A percentile compares a stretch with the other conserved stretches of the same genome.
Evolutionary conservation across 2,888 invertebrate genomes (phyloP).

Genomic region (Gymnocheta viridis): DNA sequence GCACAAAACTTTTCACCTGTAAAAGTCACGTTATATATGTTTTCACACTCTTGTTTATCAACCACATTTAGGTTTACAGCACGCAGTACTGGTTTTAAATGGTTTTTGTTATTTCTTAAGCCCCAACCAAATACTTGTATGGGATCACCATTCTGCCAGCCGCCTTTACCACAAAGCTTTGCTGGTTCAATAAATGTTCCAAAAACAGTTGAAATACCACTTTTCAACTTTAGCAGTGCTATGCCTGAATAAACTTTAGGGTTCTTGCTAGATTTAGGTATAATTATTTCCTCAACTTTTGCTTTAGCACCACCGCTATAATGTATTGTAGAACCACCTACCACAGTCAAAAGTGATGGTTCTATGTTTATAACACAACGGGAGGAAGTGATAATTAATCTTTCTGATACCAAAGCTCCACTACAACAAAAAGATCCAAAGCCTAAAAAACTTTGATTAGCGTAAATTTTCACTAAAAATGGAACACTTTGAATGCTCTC

Average conservation of each 20-base stretch:
- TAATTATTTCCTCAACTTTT: background rate
- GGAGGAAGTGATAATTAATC: background rate
- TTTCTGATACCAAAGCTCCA: background rate
- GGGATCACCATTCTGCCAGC: background rate
- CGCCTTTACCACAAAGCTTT: background rate
- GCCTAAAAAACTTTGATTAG: background rate
- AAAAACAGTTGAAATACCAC: background rate
- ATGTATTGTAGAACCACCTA: background rate
- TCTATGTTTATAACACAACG: background rate
- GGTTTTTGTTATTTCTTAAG: too few relatives aligned
- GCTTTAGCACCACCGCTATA: background rate
- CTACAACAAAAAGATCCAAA: background rate
- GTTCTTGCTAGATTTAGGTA: background rate
- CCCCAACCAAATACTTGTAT: background rate
- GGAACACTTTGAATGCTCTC: background rate
- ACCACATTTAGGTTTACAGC: too few relatives aligned
- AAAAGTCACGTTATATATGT: too few relatives aligned
- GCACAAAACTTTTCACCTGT: conserved; percentile 73
- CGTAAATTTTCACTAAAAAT: background rate
- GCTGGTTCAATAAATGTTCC: background rate
- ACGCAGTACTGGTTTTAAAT: too few relatives aligned
- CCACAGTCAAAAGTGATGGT: background rate
- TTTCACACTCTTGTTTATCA: too few relatives aligned
- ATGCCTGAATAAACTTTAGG: background rate
- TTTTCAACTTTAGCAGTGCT: background rate